Percentiles rank a stretch among this genome's conserved stretches.
These are phyloP conservation scores for Agelas oroides DNA, from an alignment of 37 sponge, comb jelly and placozoan species.

Conservation along the genomic window DNA sequence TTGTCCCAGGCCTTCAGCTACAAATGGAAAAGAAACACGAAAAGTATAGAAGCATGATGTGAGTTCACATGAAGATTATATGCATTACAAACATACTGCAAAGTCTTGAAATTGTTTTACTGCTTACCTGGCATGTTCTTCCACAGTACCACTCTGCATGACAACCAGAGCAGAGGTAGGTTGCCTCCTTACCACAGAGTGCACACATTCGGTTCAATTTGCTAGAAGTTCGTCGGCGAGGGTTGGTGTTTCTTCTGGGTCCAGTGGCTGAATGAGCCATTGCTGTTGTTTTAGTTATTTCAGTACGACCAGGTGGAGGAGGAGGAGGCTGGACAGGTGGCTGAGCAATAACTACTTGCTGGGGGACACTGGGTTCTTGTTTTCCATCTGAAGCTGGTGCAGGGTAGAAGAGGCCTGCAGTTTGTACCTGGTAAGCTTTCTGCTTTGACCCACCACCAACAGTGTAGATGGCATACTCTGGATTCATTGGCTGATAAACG, in stretches of 20 bases:
- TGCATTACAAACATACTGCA: background rate
- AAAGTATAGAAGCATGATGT: no score
- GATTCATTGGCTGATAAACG: background rate
- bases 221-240: background rate
- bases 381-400: background rate
- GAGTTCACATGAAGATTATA: no score
- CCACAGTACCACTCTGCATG: slow-evolving; percentile 89
- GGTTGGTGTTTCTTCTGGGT: no score
- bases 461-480: background rate
- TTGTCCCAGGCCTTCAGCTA: slow-evolving; percentile 61
- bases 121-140: slow-evolving; percentile 82
- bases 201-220: slow-evolving; percentile 41
- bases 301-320: no score
- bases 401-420: slow-evolving; percentile 3
- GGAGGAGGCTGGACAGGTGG: no score
- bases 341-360: no score
- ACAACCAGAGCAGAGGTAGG: slow-evolving; percentile 90
- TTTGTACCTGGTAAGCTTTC: background rate
- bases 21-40: slow-evolving; percentile 4
- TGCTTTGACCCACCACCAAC: background rate
- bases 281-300: no score
- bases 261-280: no score
- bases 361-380: no score
- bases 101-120: background rate
- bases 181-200: slow-evolving; percentile 73